Evolutionary conservation across 2,888 invertebrate species (phyloP).

Genomic region (Chorisops tibialis): DNA sequence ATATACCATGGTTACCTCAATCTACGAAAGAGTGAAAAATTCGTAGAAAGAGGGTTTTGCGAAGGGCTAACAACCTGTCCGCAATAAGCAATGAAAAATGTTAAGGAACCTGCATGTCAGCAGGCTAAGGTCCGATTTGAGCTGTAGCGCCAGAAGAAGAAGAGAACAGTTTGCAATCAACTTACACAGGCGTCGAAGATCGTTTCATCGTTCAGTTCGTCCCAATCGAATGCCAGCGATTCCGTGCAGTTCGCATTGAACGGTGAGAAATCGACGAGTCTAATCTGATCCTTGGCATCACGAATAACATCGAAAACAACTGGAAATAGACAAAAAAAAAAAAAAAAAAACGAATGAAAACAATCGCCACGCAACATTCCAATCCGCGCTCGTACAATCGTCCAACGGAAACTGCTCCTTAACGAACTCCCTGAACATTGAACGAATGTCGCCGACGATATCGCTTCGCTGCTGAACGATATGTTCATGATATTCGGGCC

Average conservation of each 20-base stretch:
- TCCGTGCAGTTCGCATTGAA: slow-evolving; percentile 31
- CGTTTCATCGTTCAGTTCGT: slow-evolving; percentile 25
- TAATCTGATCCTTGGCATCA: slow-evolving; percentile 32
- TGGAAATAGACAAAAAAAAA: slow-evolving; percentile 10
- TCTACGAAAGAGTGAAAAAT: no score
- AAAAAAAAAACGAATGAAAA: not conserved
- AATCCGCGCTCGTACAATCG: slow-evolving; percentile 31
- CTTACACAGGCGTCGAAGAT: no score
- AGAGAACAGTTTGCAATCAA: no score
- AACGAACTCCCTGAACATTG: slow-evolving; percentile 36
- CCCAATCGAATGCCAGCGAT: slow-evolving; percentile 35
- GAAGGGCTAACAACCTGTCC: no score
- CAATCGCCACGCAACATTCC: not conserved
- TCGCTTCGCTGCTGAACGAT: slow-evolving; percentile 31
- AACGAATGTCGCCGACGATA: slow-evolving; percentile 35
- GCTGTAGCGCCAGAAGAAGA: no score
- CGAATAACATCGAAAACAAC: slow-evolving; percentile 37
- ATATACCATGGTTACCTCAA: no score
- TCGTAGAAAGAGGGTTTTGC: no score
- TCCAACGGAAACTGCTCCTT: slow-evolving; percentile 33
- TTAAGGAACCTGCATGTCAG: no score
- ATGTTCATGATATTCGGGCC: slow-evolving; percentile 36
- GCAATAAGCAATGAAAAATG: no score
- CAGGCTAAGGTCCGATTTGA: no score
- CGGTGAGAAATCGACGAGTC: slow-evolving; percentile 36